Base-by-base conservation (phyloP, 2,888 invertebrate species). In the Agriotes lineatus region DNA sequence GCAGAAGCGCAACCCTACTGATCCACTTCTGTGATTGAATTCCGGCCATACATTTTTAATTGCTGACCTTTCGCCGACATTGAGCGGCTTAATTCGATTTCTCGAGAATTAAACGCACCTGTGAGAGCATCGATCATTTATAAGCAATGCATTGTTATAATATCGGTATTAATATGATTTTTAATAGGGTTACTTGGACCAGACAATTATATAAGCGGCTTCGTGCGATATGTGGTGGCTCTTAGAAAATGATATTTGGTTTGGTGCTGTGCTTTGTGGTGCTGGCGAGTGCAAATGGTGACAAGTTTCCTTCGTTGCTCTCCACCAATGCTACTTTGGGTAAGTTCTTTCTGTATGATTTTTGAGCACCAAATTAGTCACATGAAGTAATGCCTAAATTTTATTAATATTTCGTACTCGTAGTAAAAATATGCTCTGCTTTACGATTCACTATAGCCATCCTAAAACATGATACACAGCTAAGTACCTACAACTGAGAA, bases 321-420 rank as follows among this genome's bases (percentile, higher is more conserved):
- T 90, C 90, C 7, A 88, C 91, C 10, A 94, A 94, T 82, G 92
- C 91, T 4, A 90, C 92, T 0, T 86, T 93, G 80, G 93, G 93
- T 93, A 84, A 84, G 52, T 30, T 7, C 20, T 42, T 42, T n/a
- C 16, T 42, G 5, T 42, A 6, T 16, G 7, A 39, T 39, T 39
- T 12, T 12, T 25, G 3, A 5, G 25, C 25, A 25, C n/a, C n/a
- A n/a, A n/a, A n/a, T n/a, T n/a, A n/a, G n/a, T n/a, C n/a, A n/a
- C n/a, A n/a, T n/a, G n/a, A n/a, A n/a, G n/a, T n/a, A n/a, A n/a
- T n/a, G n/a, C n/a, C n/a, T n/a, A n/a, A n/a, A n/a, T n/a, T n/a
- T n/a, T n/a, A n/a, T n/a, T n/a, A n/a, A n/a, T n/a, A n/a, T n/a
- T n/a, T n/a, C n/a, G n/a, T n/a, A n/a, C n/a, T n/a, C n/a, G n/a